These are phyloP conservation scores for Phenganax stokvisi DNA, from an alignment of 92 coral and sea anemone species.

Conservation along the genomic window DNA sequence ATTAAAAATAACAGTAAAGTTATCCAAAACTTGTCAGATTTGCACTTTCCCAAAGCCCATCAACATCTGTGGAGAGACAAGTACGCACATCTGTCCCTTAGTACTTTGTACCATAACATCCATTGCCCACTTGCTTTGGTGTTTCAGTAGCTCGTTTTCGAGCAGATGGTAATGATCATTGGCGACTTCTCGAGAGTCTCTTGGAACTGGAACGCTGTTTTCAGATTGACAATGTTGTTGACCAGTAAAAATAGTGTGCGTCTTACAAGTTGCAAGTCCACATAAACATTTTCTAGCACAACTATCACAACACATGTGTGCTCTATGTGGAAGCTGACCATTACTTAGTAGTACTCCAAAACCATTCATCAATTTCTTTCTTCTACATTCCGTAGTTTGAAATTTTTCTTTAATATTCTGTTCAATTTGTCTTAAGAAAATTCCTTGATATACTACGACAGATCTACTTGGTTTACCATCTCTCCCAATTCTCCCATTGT, in stretches of 20 bases:
- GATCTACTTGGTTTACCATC: constrained; percentile 33
- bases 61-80: constrained; percentile 9
- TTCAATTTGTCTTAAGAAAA: constrained; percentile 32
- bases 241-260: constrained; percentile 18
- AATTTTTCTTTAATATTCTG: constrained; percentile 33
- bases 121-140: constrained; percentile 16
- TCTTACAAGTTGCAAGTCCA: neutral
- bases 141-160: constrained; percentile 10
- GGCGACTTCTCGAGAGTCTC: neutral
- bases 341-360: neutral
- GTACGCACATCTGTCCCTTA: neutral
- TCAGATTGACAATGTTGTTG: neutral
- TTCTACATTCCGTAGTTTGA: constrained; percentile 27
- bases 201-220: neutral
- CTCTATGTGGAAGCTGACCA: neutral
- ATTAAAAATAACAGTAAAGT: constrained; percentile 18
- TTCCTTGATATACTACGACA: constrained; percentile 25
- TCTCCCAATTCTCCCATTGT: constrained; percentile 22
- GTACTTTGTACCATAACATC: constrained; percentile 1
- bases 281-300: neutral
- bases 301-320: neutral
- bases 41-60: constrained; percentile 32
- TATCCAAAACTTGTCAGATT: constrained; percentile 26
- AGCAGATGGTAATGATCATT: constrained; percentile 5
- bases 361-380: constrained; percentile 26